Conservation (phyloP, 2,888 invertebrate species). For the Sarcophaga caerulescens region DNA sequence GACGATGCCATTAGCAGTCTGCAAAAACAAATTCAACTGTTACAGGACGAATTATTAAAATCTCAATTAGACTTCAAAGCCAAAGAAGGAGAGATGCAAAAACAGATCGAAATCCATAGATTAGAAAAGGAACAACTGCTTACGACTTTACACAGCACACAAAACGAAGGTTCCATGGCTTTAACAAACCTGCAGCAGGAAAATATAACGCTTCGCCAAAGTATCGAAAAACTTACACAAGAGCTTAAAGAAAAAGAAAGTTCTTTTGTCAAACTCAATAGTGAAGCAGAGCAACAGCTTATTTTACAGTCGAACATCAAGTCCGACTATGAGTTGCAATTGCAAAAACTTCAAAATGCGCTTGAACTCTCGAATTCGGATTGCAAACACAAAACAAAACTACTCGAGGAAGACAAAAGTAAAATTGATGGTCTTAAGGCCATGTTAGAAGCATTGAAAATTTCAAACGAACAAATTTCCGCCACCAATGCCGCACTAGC, state of each 20-base stretch:
- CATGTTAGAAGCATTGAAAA: constrained; percentile 74
- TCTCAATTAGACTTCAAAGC: constrained; percentile 70
- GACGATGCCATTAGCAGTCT: constrained; percentile 69
- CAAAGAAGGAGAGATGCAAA: constrained; percentile 69
- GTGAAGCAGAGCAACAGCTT: constrained; percentile 69
- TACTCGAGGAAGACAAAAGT: constrained; percentile 73
- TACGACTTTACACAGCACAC: constrained; percentile 66
- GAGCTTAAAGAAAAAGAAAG: constrained; percentile 66
- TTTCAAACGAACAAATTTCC: constrained; percentile 76
- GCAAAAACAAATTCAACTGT: constrained; percentile 69
- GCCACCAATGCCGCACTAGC: constrained; percentile 75
- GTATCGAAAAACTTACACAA: constrained; percentile 63
- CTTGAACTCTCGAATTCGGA: constrained; percentile 73
- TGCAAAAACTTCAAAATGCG: constrained; percentile 72
- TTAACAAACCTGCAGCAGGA: constrained; percentile 59
- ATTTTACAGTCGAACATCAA: constrained; percentile 70
- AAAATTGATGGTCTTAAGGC: constrained; percentile 75
- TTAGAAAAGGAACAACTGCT: constrained; percentile 61
- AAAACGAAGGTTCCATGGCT: constrained; percentile 59
- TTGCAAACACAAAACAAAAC: constrained; percentile 72
- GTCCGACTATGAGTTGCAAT: constrained; percentile 65
- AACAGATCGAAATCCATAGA: constrained; percentile 65
- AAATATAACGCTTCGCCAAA: constrained; percentile 63
- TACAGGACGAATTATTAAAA: constrained; percentile 71
- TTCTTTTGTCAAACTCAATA: constrained; percentile 44